Conservation (phyloP, 2,797 vertebrate genomes). For the Anniella stebbinsi region DNA sequence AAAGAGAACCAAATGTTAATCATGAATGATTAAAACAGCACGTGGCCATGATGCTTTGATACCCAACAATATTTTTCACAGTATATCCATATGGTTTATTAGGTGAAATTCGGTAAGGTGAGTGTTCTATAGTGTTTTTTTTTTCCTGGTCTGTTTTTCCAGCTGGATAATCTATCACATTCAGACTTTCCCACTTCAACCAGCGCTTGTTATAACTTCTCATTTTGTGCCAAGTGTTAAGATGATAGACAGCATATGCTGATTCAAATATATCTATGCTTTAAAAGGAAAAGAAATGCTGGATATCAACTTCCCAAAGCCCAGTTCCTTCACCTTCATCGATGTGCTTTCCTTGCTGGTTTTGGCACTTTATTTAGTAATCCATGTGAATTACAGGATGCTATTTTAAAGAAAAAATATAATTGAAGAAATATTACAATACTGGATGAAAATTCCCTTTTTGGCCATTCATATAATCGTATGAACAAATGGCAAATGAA, state of each 20-base stretch:
- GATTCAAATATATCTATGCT: constrained; percentile 68
- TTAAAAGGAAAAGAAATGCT: constrained; percentile 68
- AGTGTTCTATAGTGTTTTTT: constrained; percentile 77
- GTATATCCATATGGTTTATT: constrained; percentile 72
- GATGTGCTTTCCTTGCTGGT: constrained; percentile 12
- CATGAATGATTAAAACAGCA: constrained; percentile 65
- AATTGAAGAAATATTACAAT: constrained; percentile 30
- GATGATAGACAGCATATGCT: constrained; percentile 72
- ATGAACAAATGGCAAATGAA: no score
- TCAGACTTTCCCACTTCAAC: constrained; percentile 68
- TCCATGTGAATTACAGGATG: constrained; percentile 31
- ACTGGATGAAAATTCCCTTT: constrained; percentile 16
- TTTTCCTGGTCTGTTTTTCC: constrained; percentile 79
- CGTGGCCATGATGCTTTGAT: constrained; percentile 69
- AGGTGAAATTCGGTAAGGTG: constrained; percentile 78
- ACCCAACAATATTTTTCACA: constrained; percentile 68
- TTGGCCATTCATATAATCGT: not conserved
- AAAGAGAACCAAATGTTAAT: constrained; percentile 56
- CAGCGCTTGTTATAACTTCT: constrained; percentile 69
- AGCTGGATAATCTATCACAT: constrained; percentile 78
- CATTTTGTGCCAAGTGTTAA: constrained; percentile 70
- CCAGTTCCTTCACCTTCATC: constrained; percentile 27
- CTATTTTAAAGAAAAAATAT: constrained; percentile 51
- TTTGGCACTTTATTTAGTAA: not conserved
- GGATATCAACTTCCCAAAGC: constrained; percentile 53